phyloP scores from a whole-genome alignment of 2,113 vertebrate genomes.

The Periophthalmus modestus region DNA sequence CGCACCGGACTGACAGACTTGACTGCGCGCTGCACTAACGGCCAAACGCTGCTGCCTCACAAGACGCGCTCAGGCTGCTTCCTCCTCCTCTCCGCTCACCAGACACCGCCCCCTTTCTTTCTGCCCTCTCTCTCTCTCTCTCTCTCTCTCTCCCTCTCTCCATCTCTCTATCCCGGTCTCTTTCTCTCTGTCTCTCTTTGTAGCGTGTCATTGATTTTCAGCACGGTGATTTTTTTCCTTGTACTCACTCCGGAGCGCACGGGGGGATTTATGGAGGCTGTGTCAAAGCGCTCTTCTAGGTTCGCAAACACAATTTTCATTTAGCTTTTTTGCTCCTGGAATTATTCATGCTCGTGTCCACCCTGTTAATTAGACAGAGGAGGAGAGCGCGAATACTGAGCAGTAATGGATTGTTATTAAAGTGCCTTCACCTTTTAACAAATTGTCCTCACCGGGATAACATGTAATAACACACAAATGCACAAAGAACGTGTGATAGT shows the following conservation, averaged over 20 bases:
- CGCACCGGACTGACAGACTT: conserved; percentile 30
- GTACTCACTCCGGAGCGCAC: conserved; percentile 36
- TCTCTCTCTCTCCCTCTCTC: conserved; percentile 24
- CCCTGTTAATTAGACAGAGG: conserved; percentile 3
- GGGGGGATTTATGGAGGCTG: conserved; percentile 36
- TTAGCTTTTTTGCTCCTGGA: conserved; percentile 28
- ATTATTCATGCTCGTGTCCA: conserved; percentile 21
- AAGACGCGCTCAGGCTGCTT: conserved; percentile 39
- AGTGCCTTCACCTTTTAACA: background rate
- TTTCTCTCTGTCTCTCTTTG: conserved; percentile 5
- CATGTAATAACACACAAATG: background rate
- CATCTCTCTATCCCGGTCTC: conserved; percentile 28
- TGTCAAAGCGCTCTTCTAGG: conserved; percentile 36
- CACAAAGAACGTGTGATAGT: background rate
- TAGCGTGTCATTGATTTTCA: conserved; percentile 59
- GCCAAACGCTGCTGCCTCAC: conserved; percentile 37
- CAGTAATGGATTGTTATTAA: background rate
- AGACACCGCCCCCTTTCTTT: conserved; percentile 59
- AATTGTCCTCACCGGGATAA: background rate
- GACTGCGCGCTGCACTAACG: conserved; percentile 41
- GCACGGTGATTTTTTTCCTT: conserved; percentile 12
- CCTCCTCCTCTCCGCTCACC: conserved; percentile 52
- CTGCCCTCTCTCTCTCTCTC: conserved; percentile 4
- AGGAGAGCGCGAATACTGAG: conserved; percentile 4
- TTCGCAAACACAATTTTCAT: conserved; percentile 39